A percentile compares a stretch with the other conserved stretches of the same genome.
These are phyloP conservation scores for Ascidia mentula DNA, from an alignment of 23 tunicate genomes.

Conservation along the genomic window DNA sequence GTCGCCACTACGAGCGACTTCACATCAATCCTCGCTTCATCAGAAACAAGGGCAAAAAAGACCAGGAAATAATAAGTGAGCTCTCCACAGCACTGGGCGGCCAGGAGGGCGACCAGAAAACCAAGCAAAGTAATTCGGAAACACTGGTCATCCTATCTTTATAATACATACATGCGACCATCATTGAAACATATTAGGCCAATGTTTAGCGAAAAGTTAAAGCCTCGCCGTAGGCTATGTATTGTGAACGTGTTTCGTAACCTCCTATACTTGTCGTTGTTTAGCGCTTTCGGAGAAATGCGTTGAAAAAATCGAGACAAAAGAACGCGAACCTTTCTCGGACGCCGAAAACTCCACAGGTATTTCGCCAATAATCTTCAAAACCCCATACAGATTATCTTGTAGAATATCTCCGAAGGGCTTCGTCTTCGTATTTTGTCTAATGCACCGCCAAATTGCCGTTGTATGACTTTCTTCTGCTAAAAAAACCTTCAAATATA, in stretches of 20 bases:
- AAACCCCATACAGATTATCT: no score
- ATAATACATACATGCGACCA: background rate
- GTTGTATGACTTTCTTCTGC: no score
- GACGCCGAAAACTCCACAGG: background rate
- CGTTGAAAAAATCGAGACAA: background rate
- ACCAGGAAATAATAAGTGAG: constrained; percentile 25
- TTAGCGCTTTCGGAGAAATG: background rate
- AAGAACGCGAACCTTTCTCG: background rate
- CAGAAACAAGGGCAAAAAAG: constrained; percentile 46
- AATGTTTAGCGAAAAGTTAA: background rate
- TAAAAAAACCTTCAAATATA: no score
- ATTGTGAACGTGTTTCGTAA: background rate
- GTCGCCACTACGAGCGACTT: constrained; percentile 74
- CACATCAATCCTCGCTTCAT: constrained; percentile 79
- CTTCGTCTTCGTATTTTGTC: no score
- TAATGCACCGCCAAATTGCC: no score
- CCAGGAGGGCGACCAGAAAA: background rate
- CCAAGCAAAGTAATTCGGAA: background rate
- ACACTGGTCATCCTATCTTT: background rate
- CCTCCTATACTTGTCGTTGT: background rate
- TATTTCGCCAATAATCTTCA: no score
- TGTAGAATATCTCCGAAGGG: no score
- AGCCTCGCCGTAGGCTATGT: constrained; percentile 4
- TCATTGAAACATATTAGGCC: no score
- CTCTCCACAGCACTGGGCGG: background rate